phyloP scores from a whole-genome alignment of 2,888 invertebrate species.

The Acanthosepion esculentum region DNA sequence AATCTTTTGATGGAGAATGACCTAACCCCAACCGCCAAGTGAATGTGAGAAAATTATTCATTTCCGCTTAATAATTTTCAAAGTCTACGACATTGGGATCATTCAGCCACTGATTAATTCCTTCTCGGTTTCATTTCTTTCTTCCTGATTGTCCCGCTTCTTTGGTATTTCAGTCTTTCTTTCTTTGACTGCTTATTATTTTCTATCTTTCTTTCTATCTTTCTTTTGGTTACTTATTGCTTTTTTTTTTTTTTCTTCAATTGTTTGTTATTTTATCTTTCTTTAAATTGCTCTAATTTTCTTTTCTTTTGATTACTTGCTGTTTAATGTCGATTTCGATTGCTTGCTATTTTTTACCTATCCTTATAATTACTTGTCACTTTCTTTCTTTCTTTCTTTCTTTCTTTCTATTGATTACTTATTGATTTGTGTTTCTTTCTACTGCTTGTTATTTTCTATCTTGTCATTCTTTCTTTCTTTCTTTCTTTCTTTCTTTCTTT shows the following conservation, averaged over 20 bases:
- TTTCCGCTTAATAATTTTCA: conserved; percentile 8
- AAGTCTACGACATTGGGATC: neutral
- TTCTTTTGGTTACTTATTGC: neutral
- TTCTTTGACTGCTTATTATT: neutral
- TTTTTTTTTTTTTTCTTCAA: neutral
- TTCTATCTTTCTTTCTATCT: neutral
- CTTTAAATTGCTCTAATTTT: neutral
- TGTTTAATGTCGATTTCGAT: neutral
- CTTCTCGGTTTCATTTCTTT: neutral
- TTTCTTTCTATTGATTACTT: neutral
- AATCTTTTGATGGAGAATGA: neutral
- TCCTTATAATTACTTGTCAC: neutral
- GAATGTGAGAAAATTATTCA: conserved; percentile 22
- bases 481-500: neutral
- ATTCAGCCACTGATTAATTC: neutral
- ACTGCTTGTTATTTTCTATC: neutral
- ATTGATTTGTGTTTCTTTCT: neutral
- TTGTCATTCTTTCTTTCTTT: too few species aligned
- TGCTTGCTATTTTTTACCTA: neutral
- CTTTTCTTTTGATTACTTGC: neutral
- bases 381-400: neutral
- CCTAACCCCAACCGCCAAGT: neutral
- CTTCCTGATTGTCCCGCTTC: neutral
- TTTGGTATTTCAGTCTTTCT: neutral
- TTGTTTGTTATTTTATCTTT: neutral